Conservation (phyloP, 2,888 invertebrate genomes). For the Sturmia bella region DNA sequence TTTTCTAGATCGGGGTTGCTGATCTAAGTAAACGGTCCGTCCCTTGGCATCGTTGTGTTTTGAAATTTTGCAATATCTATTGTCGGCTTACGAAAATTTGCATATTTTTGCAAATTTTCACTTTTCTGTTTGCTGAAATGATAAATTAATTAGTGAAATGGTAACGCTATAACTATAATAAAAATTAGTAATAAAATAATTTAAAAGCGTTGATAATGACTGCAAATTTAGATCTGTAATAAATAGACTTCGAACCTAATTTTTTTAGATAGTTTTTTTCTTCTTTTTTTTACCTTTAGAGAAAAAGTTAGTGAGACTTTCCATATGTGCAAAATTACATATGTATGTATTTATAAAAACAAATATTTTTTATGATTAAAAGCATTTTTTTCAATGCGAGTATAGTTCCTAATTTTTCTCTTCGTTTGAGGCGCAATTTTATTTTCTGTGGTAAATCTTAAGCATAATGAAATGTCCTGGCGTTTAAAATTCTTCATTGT, state of each 20-base stretch:
- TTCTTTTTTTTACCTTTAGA: no score
- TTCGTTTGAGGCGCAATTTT: no score
- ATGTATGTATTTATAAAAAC: no score
- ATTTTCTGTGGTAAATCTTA: no score
- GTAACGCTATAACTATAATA: constrained; percentile 22
- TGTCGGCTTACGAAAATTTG: constrained; percentile 27
- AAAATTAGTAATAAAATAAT: constrained; percentile 26
- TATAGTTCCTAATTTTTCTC: no score
- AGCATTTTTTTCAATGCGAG: no score
- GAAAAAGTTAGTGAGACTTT: no score
- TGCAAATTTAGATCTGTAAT: no score
- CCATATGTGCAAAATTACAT: no score
- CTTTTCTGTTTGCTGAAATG: constrained; percentile 10
- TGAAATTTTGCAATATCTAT: constrained; percentile 28
- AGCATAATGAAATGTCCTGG: not conserved
- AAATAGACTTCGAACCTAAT: no score
- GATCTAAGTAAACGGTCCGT: constrained; percentile 8
- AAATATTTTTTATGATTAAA: no score
- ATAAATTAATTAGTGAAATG: constrained; percentile 46
- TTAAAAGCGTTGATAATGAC: not conserved
- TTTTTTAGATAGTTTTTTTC: no score
- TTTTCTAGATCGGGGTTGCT: constrained; percentile 19
- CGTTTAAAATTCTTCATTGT: constrained; percentile 1
- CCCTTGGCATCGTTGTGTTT: not conserved
- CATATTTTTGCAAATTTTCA: constrained; percentile 60